phyloP scores from a whole-genome alignment of 2,888 invertebrate species.

The Rhaphigaster nebulosa region DNA sequence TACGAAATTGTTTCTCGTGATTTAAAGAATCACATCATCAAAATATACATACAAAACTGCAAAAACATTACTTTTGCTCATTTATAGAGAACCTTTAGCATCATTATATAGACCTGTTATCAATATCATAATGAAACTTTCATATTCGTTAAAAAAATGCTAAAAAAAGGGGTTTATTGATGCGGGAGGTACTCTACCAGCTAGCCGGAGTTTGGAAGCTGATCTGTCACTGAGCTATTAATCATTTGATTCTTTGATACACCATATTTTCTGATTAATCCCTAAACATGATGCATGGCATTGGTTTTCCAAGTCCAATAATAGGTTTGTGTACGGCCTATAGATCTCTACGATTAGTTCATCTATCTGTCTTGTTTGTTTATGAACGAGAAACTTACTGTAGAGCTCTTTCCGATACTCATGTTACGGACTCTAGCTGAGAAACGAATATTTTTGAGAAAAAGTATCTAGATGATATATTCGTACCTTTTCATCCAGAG shows the following conservation, averaged over 20 bases:
- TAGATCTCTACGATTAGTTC: slow-evolving; percentile 29
- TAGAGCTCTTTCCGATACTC: not conserved
- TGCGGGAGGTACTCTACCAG: not conserved
- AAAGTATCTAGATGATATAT: not conserved
- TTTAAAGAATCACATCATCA: too few species aligned
- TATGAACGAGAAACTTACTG: not conserved
- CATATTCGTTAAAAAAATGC: not conserved
- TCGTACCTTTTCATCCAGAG: too few species aligned
- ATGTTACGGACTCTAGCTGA: not conserved
- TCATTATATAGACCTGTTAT: not conserved
- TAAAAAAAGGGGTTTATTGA: not conserved
- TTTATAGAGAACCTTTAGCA: too few species aligned
- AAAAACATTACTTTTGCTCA: too few species aligned
- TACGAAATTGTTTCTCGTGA: too few species aligned
- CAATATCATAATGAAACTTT: not conserved
- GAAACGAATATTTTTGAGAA: not conserved
- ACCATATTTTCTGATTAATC: slow-evolving; percentile 43
- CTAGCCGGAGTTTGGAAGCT: not conserved
- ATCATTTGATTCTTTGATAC: slow-evolving; percentile 31
- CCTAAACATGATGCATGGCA: slow-evolving; percentile 44
- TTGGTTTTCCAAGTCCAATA: slow-evolving; percentile 29
- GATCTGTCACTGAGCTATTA: not conserved
- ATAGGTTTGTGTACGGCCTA: slow-evolving; percentile 33
- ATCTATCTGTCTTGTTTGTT: slow-evolving; percentile 37
- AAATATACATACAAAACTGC: too few species aligned